Percentiles rank a stretch among this genome's conserved stretches.
phyloP scores from a whole-genome alignment of 2,797 vertebrate species.

The Poeciliopsis presidionis region DNA sequence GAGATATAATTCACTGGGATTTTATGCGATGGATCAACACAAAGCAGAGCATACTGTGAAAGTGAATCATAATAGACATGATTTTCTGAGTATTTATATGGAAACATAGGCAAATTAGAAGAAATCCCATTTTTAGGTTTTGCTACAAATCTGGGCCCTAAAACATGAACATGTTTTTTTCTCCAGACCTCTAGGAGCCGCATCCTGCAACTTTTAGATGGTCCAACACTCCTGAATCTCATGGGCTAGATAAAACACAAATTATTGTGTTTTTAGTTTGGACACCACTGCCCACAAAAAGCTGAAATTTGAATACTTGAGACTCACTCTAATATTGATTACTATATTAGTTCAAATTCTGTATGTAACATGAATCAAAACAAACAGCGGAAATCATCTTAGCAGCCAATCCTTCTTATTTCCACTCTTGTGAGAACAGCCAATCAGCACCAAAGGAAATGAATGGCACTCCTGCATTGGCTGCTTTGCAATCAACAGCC shows the following conservation, averaged over 20 bases:
- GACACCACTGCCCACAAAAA: not conserved
- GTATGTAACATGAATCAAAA: not conserved
- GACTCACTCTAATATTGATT: not conserved
- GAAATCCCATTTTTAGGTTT: not conserved
- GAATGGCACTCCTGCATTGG: not conserved
- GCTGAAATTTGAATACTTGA: not conserved
- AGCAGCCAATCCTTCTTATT: not conserved
- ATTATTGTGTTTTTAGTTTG: no score
- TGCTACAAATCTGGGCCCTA: not conserved
- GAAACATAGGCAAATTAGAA: not conserved
- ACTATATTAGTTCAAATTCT: not conserved
- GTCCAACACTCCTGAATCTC: no score
- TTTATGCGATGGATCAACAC: not conserved
- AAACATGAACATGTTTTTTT: not conserved
- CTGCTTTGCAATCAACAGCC: no score
- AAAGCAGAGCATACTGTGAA: not conserved
- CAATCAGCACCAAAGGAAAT: not conserved
- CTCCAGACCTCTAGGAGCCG: not conserved
- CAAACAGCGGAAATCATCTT: not conserved
- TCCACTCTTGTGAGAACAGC: not conserved
- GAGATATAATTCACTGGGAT: not conserved
- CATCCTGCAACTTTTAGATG: not conserved
- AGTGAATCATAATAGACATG: no score
- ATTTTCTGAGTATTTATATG: not conserved
- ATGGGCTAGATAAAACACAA: no score